A percentile compares a stretch with the other conserved stretches of the same genome.
Conservation (phyloP, 2,797 vertebrate genomes). For the Alcedo atthis region DNA sequence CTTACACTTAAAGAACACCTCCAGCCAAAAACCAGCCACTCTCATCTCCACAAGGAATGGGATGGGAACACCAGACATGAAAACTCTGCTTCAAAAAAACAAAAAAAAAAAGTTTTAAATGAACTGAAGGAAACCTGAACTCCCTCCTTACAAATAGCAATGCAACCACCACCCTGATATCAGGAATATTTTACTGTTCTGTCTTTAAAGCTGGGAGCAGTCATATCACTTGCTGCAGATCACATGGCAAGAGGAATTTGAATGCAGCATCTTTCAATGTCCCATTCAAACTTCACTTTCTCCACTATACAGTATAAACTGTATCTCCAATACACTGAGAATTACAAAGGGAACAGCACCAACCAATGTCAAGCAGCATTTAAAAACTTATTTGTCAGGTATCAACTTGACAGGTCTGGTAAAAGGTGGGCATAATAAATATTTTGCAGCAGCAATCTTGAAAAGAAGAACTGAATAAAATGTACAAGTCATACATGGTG, state of each 20-base stretch:
- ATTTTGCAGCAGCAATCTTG: not conserved
- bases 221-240: not conserved
- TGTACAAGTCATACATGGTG: rapidly evolving
- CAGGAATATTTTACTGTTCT: not conserved
- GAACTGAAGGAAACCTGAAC: not conserved
- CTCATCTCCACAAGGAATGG: not conserved
- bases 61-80: rapidly evolving
- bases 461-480: not conserved
- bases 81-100: not conserved
- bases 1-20: not conserved
- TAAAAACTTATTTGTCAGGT: not conserved
- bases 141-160: not conserved
- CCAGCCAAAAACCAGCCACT: not conserved
- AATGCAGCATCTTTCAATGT: not conserved
- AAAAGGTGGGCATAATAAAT: rapidly evolving
- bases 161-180: not conserved
- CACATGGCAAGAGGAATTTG: not conserved
- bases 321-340: not conserved
- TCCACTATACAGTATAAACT: not conserved
- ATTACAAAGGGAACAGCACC: not conserved
- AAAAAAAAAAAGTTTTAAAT: not conserved
- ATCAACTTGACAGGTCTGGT: not conserved
- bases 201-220: not conserved
- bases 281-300: not conserved
- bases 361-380: not conserved